Conservation (phyloP, 2,113 vertebrate species). For the Sorex araneus region DNA sequence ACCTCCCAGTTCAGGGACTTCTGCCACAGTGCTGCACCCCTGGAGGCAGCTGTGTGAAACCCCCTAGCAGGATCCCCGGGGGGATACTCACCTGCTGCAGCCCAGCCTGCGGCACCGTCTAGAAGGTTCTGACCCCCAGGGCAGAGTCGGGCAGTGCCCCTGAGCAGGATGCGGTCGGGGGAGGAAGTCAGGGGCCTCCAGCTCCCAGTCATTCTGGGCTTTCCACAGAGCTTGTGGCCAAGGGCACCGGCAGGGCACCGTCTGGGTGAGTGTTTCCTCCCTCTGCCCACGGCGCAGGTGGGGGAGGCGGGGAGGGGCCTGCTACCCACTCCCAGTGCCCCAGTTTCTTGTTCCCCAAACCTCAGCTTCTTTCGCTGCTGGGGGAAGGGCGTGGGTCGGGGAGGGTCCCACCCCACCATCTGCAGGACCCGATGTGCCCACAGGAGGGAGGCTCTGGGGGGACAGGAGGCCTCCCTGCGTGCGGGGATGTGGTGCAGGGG, state of each 20-base stretch:
- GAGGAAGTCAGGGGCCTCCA: conserved; percentile 48
- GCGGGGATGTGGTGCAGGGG: too few species aligned
- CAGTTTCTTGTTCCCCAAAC: too few species aligned
- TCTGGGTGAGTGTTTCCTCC: neutral
- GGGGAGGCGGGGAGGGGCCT: neutral
- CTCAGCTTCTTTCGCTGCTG: neutral
- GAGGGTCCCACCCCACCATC: too few species aligned
- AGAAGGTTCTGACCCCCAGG: neutral
- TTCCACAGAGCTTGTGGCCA: neutral
- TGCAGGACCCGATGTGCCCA: too few species aligned
- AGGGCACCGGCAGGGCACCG: conserved; percentile 53
- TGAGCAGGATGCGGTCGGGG: conserved; percentile 68
- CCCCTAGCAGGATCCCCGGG: neutral
- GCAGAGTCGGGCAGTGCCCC: neutral
- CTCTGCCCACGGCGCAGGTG: neutral
- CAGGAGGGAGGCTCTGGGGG: too few species aligned
- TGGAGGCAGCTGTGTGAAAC: neutral
- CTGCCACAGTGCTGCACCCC: neutral
- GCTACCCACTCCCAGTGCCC: too few species aligned
- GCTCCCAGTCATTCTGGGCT: conserved; percentile 61
- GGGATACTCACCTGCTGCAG: neutral
- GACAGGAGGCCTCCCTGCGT: too few species aligned
- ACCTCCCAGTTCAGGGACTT: too few species aligned
- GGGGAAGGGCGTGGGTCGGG: neutral
- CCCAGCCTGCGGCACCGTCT: neutral